These are phyloP conservation scores for Oxyteleia sp. DNA, from an alignment of 2,888 invertebrate species.

Conservation along the genomic window DNA sequence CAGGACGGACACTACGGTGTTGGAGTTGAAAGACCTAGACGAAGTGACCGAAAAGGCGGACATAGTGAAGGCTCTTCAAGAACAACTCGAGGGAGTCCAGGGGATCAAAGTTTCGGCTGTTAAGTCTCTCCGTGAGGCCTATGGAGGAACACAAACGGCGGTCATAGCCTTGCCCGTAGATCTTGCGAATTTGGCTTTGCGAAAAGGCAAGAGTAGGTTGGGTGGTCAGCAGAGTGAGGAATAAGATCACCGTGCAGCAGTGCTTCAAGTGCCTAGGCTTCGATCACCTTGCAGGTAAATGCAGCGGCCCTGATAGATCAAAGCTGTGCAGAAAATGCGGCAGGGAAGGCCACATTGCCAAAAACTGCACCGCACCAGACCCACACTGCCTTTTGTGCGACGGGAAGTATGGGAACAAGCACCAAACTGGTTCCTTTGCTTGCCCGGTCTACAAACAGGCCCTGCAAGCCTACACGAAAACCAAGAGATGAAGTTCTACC, in stretches of 20 bases:
- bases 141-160: conserved; percentile 31
- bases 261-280: neutral
- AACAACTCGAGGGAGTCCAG: neutral
- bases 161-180: conserved; percentile 13
- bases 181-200: conserved; percentile 3
- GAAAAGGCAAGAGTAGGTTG: conserved; percentile 42
- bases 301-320: neutral
- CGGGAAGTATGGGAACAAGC: neutral
- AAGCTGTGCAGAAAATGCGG: conserved; percentile 6
- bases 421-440: neutral
- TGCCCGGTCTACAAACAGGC: conserved; percentile 7
- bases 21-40: conserved; percentile 51
- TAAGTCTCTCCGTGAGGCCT: conserved; percentile 27
- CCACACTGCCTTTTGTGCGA: neutral
- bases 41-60: conserved; percentile 53
- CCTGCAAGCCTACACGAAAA: neutral
- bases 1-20: neutral
- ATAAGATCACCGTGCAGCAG: conserved; percentile 19
- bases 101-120: neutral
- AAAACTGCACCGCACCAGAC: neutral
- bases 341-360: neutral
- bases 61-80: conserved; percentile 3
- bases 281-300: neutral
- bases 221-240: conserved; percentile 54
- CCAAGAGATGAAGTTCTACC: conserved; percentile 12